Evolutionary conservation across 2,797 vertebrate genomes (phyloP).

Genomic region (Clarias pachynema): DNA sequence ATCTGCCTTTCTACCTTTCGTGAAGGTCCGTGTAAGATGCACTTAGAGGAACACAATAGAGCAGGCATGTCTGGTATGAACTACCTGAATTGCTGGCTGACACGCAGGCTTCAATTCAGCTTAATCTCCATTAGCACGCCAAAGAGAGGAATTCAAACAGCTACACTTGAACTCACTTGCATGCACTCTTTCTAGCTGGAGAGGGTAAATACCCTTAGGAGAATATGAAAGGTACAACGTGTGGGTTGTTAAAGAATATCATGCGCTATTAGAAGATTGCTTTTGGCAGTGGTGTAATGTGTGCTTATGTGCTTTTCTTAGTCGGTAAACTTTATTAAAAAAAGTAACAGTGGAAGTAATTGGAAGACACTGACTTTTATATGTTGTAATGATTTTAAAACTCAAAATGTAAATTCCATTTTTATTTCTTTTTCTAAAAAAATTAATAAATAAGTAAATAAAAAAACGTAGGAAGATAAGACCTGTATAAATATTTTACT

Average conservation of each 20-base stretch:
- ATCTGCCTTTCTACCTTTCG: constrained; percentile 59
- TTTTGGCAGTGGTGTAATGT: constrained; percentile 10
- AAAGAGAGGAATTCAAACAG: constrained; percentile 71
- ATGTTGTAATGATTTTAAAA: background rate
- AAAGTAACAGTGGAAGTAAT: background rate
- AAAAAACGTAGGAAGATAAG: background rate
- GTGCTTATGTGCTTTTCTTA: background rate
- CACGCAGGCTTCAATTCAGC: constrained; percentile 69
- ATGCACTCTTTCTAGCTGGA: constrained; percentile 56
- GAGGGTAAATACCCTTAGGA: constrained; percentile 39
- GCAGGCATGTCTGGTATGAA: constrained; percentile 77
- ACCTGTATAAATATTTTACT: background rate
- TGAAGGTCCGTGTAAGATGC: constrained; percentile 66
- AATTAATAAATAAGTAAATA: background rate
- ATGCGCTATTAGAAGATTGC: constrained; percentile 9
- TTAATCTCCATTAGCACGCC: constrained; percentile 70
- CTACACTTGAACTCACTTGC: constrained; percentile 62
- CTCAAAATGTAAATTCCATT: background rate
- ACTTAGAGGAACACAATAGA: constrained; percentile 66
- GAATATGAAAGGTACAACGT: background rate
- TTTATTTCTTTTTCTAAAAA: background rate
- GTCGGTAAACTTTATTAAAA: background rate
- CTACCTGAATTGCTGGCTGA: constrained; percentile 74
- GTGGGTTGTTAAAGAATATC: constrained; percentile 8
- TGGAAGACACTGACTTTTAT: background rate